Evolutionary conservation across 1,140 invertebrate species (phyloP), one percentile per base, ranked within the genome.

Genomic region (Macrobrachium rosenbergii): DNA sequence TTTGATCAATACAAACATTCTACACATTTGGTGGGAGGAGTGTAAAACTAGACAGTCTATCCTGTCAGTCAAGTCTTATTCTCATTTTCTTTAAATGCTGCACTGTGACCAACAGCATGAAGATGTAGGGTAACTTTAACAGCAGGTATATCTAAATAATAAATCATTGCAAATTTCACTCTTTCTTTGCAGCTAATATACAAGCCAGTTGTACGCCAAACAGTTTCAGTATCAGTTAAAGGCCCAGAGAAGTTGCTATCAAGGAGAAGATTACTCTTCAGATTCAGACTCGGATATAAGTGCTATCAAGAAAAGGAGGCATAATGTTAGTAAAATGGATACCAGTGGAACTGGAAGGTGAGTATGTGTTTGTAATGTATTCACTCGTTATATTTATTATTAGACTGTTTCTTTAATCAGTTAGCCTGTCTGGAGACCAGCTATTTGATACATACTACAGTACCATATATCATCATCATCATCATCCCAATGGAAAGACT

Each of bases 281-380:
- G 83, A 80, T 52, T 86, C 83, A 5, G 83, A 86, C 67, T 86
- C 83, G 0, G 83, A 86, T 14, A 45, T 64, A 3, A 63, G 43
- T 19, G 52, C 58, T n/a, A 17, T 77, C 60, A 86, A 86, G 28
- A 63, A 77, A 8, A 72, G 62, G 28, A 45, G 76, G 5, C 77
- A 76, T 21, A 86, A 80, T 69, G 28, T 80, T 17, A 73, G 63
- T 43, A 80, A 80, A 59, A 86, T 86, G 83, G 83, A 86, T 14
- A 86, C 77, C 19, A 63, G 83, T 19, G 16, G 21, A 11, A n/a
- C 77, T 23, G 64, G 80, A 60, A 86, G 83, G 83, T 86, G 21
- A 76, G 59, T 67, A 28, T 28, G 11, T 16, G 43, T 17, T 23
- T 5, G 5, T 76, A 2, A 5, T 76, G 3, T 58, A 37, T 72